Evolutionary conservation across 2,113 vertebrate species (phyloP).

Genomic region (Vombatus ursinus): DNA sequence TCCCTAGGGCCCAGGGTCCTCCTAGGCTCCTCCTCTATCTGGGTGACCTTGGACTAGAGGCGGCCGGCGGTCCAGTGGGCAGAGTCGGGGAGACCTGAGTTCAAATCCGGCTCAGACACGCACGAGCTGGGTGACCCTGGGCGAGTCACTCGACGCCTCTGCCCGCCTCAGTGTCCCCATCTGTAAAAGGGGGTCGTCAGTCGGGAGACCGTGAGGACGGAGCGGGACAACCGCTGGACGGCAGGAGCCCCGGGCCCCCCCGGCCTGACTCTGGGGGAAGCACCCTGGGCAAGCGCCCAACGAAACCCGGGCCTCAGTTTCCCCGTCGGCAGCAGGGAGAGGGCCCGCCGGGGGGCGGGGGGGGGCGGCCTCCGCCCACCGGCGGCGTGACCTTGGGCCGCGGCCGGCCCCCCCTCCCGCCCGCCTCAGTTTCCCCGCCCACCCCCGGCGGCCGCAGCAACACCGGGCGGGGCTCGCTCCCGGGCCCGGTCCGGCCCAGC

Average conservation of each 20-base stretch:
- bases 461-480: not conserved
- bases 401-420: slow-evolving; percentile 58
- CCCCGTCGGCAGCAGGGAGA: slow-evolving; percentile 9
- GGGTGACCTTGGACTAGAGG: not conserved
- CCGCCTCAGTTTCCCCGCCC: slow-evolving; percentile 35
- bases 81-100: not conserved
- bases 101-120: not conserved
- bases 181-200: not conserved
- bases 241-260: too few relatives aligned
- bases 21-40: not conserved
- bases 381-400: not conserved
- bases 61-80: not conserved
- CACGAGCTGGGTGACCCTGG: not conserved
- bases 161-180: not conserved
- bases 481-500: not conserved
- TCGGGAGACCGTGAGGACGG: not conserved
- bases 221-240: not conserved
- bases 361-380: slow-evolving; percentile 56
- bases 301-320: slow-evolving; percentile 8
- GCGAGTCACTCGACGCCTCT: not conserved
- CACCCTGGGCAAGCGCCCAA: slow-evolving; percentile 53
- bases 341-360: slow-evolving; percentile 38
- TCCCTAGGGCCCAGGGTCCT: not conserved
- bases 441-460: not conserved
- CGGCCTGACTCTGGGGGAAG: slow-evolving; percentile 5